Conservation (phyloP, 1,140 invertebrate genomes). For the Leptinotarsa undecemlineata region DNA sequence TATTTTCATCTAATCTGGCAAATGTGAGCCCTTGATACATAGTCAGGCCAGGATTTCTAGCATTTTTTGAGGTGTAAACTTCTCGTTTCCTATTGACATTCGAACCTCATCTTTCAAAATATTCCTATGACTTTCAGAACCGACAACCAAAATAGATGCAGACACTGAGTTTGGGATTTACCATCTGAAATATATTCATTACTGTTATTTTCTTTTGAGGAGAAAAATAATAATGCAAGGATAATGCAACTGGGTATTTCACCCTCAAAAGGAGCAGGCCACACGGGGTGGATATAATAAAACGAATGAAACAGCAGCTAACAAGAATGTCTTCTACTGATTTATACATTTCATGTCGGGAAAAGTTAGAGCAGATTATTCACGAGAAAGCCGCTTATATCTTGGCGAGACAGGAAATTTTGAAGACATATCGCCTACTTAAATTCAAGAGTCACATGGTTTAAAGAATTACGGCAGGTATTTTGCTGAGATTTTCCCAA, state of each 20-base stretch:
- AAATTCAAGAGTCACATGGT: conserved; percentile 14
- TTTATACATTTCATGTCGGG: conserved; percentile 11
- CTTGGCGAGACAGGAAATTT: conserved; percentile 15
- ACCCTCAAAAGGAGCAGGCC: not conserved
- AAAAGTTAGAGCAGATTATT: conserved; percentile 11
- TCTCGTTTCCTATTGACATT: not conserved
- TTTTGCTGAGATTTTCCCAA: not conserved
- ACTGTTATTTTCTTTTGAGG: not conserved
- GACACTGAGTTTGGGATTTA: not conserved
- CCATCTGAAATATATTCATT: not conserved
- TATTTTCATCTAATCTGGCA: not conserved
- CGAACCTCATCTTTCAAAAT: not conserved
- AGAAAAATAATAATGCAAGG: too few relatives aligned
- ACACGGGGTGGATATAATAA: not conserved
- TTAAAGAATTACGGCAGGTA: not conserved
- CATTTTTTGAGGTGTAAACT: not conserved
- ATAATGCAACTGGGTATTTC: not conserved
- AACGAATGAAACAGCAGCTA: not conserved
- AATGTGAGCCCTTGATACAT: not conserved
- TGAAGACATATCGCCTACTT: conserved; percentile 21
- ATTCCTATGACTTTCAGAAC: not conserved
- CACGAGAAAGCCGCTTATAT: conserved; percentile 20
- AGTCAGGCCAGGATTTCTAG: not conserved
- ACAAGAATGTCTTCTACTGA: conserved; percentile 7
- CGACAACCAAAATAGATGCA: not conserved